phyloP scores from a whole-genome alignment of 2,797 vertebrate species.

The Hylomyscus alleni region DNA sequence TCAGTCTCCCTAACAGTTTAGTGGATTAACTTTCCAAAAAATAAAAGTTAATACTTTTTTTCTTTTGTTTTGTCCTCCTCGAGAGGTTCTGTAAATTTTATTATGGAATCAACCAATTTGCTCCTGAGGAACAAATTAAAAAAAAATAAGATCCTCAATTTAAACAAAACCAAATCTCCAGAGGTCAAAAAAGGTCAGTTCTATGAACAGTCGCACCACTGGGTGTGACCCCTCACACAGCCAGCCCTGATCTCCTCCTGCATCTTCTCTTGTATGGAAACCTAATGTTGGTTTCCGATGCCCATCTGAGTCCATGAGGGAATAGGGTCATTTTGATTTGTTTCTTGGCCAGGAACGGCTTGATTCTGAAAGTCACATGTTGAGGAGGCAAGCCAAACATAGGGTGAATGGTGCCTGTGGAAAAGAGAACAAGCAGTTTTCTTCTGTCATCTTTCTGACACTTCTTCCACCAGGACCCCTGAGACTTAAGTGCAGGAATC shows the following conservation, averaged over 20 bases:
- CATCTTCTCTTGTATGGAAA: not conserved
- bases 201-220: not conserved
- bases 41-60: slow-evolving; percentile 9
- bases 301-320: not conserved
- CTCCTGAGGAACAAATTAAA: not conserved
- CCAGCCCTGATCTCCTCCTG: not conserved
- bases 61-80: not conserved
- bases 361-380: not conserved
- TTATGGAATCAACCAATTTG: not conserved
- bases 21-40: slow-evolving; percentile 4
- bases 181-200: not conserved
- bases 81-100: not conserved
- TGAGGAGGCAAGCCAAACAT: not conserved
- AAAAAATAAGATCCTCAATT: not conserved
- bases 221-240: not conserved
- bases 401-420: too few species aligned
- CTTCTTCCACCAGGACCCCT: not conserved
- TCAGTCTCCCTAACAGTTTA: slow-evolving; percentile 8
- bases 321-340: not conserved
- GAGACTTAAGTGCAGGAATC: not conserved
- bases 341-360: not conserved
- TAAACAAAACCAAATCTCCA: not conserved
- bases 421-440: not conserved
- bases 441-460: not conserved
- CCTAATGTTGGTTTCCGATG: not conserved